A percentile compares a stretch with the other conserved stretches of the same genome.
Evolutionary conservation across 2,113 vertebrate species (phyloP).

Genomic region (Nothobranchius kuhntae): DNA sequence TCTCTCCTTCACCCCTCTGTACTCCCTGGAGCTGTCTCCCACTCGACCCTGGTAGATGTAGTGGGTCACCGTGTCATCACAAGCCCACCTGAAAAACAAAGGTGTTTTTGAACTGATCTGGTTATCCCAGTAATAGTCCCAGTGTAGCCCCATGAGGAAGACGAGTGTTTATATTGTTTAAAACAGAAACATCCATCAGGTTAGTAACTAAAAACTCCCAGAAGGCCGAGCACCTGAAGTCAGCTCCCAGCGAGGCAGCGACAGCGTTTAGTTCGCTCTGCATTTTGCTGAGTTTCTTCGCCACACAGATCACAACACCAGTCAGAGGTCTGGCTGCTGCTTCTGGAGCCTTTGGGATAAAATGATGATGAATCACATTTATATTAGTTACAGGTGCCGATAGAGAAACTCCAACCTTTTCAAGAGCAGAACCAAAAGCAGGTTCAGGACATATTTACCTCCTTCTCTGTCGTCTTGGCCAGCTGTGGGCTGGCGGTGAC

Average conservation of each 20-base stretch:
- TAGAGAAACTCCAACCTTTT: too few relatives aligned
- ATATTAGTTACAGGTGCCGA: too few relatives aligned
- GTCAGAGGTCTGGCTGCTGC: constrained; percentile 76
- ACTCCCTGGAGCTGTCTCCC: constrained; percentile 91
- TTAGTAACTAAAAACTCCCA: neutral
- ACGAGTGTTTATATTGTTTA: too few relatives aligned
- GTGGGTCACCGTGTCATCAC: constrained; percentile 95
- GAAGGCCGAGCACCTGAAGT: constrained; percentile 85
- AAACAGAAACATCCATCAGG: too few relatives aligned
- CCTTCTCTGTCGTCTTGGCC: constrained; percentile 50
- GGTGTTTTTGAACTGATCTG: too few relatives aligned
- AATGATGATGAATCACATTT: neutral
- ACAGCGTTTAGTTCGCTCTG: constrained; percentile 90
- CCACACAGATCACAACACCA: constrained; percentile 88
- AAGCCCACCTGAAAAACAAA: constrained; percentile 84
- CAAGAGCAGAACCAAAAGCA: neutral
- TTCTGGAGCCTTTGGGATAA: constrained; percentile 47
- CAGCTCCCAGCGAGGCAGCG: constrained; percentile 92
- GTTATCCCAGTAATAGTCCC: too few relatives aligned
- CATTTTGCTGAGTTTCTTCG: constrained; percentile 92
- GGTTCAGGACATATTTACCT: constrained; percentile 44
- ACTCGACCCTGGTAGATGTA: constrained; percentile 96
- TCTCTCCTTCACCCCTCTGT: constrained; percentile 88
- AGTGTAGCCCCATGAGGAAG: too few relatives aligned
- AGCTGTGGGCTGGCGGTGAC: constrained; percentile 86